A percentile compares a stretch with the other conserved stretches of the same genome.
Conservation (phyloP, 2,797 vertebrate genomes). For the Myoxocephalus aenaeus region DNA sequence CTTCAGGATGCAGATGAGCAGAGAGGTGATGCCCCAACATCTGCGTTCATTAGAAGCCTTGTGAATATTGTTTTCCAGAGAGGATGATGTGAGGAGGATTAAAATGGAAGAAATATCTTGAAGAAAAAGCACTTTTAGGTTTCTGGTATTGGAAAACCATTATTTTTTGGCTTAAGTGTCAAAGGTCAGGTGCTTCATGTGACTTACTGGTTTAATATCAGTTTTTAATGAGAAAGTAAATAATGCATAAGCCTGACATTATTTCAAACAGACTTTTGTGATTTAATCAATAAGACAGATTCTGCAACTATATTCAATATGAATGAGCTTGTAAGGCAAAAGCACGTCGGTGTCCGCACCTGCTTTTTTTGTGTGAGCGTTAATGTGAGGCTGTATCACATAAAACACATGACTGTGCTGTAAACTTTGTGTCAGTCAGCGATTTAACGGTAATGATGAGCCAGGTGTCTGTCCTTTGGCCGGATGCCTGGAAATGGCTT, state of each 20-base stretch:
- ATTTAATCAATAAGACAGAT: slow-evolving; percentile 47
- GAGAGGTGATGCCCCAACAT: slow-evolving; percentile 35
- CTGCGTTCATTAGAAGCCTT: slow-evolving; percentile 24
- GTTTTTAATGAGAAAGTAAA: slow-evolving; percentile 56
- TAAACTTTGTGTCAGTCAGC: slow-evolving; percentile 66
- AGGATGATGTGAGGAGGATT: not conserved
- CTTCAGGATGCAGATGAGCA: slow-evolving; percentile 50
- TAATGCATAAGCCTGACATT: slow-evolving; percentile 43
- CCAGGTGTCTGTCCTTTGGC: slow-evolving; percentile 71
- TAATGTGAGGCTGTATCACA: slow-evolving; percentile 26
- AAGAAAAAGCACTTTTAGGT: not conserved
- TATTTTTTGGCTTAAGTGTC: slow-evolving; percentile 1
- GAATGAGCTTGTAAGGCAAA: slow-evolving; percentile 4
- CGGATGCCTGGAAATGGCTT: slow-evolving; percentile 68
- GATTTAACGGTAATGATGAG: slow-evolving; percentile 58
- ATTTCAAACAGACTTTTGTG: slow-evolving; percentile 39
- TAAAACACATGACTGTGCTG: slow-evolving; percentile 41
- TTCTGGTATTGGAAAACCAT: slow-evolving; percentile 16
- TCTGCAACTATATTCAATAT: slow-evolving; percentile 45
- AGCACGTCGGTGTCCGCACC: not conserved
- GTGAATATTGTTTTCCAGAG: slow-evolving; percentile 18
- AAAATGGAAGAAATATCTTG: slow-evolving; percentile 18
- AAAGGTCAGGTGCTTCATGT: slow-evolving; percentile 36
- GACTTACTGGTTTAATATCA: not conserved
- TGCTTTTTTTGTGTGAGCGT: not conserved